Evolutionary conservation across 2,113 vertebrate species (phyloP).

Genomic region (Australoheros scitulus): DNA sequence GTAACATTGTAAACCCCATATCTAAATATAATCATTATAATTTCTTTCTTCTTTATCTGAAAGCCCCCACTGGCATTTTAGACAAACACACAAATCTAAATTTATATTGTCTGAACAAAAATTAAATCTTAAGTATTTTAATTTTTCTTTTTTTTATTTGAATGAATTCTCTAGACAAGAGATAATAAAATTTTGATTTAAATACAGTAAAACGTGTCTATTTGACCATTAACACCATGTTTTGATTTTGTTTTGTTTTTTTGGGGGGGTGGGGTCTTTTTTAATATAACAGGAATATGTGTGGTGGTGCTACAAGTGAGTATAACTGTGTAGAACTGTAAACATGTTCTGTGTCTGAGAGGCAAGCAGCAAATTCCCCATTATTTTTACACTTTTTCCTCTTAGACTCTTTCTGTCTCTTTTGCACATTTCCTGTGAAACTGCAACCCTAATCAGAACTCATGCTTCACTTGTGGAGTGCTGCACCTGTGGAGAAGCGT

Average conservation of each 20-base stretch:
- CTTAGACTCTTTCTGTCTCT: neutral
- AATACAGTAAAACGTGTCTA: neutral
- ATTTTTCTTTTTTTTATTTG: too few relatives aligned
- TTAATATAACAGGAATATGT: neutral
- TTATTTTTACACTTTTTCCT: neutral
- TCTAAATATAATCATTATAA: neutral
- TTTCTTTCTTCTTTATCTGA: neutral
- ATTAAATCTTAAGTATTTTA: too few relatives aligned
- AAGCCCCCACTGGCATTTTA: neutral
- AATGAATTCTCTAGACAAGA: neutral
- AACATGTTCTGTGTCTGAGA: neutral
- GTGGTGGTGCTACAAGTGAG: neutral
- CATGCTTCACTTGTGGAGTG: neutral
- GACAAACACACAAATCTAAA: neutral
- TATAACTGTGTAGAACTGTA: neutral
- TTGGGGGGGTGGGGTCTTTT: neutral
- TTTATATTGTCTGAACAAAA: too few relatives aligned
- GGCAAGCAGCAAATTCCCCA: neutral
- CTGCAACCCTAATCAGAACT: neutral
- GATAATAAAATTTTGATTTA: neutral
- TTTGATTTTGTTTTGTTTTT: neutral
- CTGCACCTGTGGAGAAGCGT: slow-evolving; percentile 12
- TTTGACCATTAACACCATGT: neutral
- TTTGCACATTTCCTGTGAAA: neutral
- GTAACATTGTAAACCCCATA: neutral